Evolutionary conservation across 2,888 invertebrate species (phyloP).

Genomic region (Bursaphelenchus okinawaensis): DNA sequence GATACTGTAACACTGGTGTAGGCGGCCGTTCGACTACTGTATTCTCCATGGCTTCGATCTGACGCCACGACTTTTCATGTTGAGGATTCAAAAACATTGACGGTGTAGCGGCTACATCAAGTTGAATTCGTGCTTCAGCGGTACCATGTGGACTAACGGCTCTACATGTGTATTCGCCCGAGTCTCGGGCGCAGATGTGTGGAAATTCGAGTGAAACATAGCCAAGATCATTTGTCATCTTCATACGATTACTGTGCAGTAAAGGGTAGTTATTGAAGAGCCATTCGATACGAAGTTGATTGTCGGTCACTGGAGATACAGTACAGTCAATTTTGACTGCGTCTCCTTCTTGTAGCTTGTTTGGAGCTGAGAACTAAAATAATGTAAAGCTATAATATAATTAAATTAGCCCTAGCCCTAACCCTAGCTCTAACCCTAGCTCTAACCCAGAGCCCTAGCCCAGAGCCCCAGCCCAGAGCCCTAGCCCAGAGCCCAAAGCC

Average conservation of each 20-base stretch:
- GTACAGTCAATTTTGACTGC: slow-evolving; percentile 68
- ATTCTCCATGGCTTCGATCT: slow-evolving; percentile 79
- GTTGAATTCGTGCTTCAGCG: slow-evolving; percentile 84
- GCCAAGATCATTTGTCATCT: slow-evolving; percentile 95
- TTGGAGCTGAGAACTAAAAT: no score
- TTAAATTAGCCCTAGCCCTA: no score
- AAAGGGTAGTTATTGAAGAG: slow-evolving; percentile 83
- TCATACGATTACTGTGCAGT: slow-evolving; percentile 76
- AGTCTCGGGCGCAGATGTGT: slow-evolving; percentile 65
- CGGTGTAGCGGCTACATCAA: slow-evolving; percentile 61
- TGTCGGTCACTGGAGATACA: slow-evolving; percentile 86
- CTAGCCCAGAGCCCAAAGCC: no score
- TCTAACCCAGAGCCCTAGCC: no score
- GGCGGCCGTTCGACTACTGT: slow-evolving; percentile 33
- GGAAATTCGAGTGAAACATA: slow-evolving; percentile 74
- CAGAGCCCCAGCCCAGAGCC: no score
- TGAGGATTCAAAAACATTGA: slow-evolving; percentile 70
- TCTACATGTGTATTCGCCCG: slow-evolving; percentile 60
- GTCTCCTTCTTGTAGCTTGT: slow-evolving; percentile 63
- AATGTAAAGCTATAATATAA: no score
- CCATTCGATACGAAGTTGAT: slow-evolving; percentile 75
- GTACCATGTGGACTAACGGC: slow-evolving; percentile 61
- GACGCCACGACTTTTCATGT: slow-evolving; percentile 84
- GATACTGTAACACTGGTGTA: slow-evolving; percentile 51
- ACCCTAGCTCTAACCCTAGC: no score